Evolutionary conservation across 2,797 vertebrate species (phyloP).

Genomic region (Limnodromus scolopaceus): DNA sequence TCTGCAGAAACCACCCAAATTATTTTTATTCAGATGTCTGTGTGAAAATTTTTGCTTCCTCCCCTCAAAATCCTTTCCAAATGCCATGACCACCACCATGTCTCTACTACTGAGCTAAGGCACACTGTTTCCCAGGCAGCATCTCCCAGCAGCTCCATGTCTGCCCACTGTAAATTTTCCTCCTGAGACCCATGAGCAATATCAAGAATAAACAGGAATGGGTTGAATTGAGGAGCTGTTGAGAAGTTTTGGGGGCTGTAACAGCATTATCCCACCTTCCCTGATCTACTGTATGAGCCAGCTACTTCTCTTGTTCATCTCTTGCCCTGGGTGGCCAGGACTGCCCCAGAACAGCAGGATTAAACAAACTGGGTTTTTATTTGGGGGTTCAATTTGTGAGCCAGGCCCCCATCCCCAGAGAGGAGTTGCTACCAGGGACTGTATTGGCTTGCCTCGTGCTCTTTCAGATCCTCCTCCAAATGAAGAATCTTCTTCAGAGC

Average conservation of each 20-base stretch:
- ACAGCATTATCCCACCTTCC: neutral
- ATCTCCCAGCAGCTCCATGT: neutral
- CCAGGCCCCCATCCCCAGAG: rapidly evolving
- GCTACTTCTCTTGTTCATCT: neutral
- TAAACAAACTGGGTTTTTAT: neutral
- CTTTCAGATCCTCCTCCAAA: conserved; percentile 74
- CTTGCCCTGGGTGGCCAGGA: neutral
- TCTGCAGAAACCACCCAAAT: neutral
- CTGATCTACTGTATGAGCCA: rapidly evolving
- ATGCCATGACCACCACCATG: neutral
- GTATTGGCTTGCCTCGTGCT: conserved; percentile 73
- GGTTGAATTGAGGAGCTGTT: neutral
- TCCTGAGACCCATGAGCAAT: neutral
- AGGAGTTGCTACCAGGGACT: neutral
- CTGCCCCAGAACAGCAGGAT: neutral
- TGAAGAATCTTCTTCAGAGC: conserved; percentile 80
- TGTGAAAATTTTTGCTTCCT: neutral
- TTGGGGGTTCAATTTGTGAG: neutral
- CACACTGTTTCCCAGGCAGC: neutral
- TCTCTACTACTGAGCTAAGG: neutral
- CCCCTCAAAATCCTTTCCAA: neutral
- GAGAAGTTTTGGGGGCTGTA: neutral
- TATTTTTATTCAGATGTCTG: neutral
- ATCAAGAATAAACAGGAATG: neutral
- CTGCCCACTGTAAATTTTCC: neutral